Evolutionary conservation across 2,113 vertebrate species (phyloP), one percentile per base, ranked within the genome.

Genomic region (Chiloscyllium plagiosum): DNA sequence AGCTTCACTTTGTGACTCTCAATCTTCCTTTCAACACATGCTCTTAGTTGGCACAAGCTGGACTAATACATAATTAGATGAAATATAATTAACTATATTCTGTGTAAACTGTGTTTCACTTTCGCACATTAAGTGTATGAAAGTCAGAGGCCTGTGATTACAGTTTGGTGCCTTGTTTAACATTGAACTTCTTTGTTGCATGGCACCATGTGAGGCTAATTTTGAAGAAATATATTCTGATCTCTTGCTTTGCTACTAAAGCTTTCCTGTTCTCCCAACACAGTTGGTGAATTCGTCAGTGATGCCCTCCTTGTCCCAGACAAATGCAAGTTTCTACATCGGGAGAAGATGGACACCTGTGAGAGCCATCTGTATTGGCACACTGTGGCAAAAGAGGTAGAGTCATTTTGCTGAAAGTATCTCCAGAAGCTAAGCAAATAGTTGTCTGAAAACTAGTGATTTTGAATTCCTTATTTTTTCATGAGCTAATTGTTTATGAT

Each of bases 291-390:
- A 96, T 99, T 99, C 97, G 99, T 99, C 96, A 99, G 99, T 0
- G 99, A 99, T 47, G 99, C 99, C n/a, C 98, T 99, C 97, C 98
- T 99, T 4, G 99, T 99, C 96, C 99, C 99, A 3, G 99, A 99
- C 97, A 99, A 99, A 97, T 99, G 99, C 97, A 99, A 99, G 96
- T 99, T 99, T 97, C 98, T 99, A 96, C 99, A 99, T 97, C 99
- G 99, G 97, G 99, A 99, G 97, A 98, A 98, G 85, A 99, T 99
- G 99, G 98, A 99, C 97, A 98, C 98, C 93, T 99, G 99, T 96
- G 99, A 99, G 97, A 99, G 98, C 96, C 99, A 99, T 96, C 98
- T 99, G 96, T 99, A 99, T 97, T 99, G 99, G 99, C 99, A 99
- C 97, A 99, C 99, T 0, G 99, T 99, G 20, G 99, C 99, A 97